A percentile compares a stretch with the other conserved stretches of the same genome.
phyloP scores from a whole-genome alignment of 2,113 vertebrate genomes.

The Eulemur rufifrons region DNA sequence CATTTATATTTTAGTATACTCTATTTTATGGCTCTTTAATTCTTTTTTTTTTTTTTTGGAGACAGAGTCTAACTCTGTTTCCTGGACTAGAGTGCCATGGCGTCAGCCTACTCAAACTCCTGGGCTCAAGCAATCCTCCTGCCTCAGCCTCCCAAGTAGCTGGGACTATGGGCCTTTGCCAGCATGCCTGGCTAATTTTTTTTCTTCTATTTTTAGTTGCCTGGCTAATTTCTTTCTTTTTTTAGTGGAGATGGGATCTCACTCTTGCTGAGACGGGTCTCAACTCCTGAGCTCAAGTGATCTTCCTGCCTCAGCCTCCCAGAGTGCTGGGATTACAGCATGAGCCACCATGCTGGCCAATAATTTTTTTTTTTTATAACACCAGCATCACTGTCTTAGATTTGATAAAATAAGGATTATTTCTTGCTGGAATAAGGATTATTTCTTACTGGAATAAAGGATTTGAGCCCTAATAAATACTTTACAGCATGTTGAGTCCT shows the following conservation, averaged over 20 bases:
- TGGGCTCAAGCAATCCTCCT: neutral
- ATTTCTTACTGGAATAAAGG: neutral
- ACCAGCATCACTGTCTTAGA: neutral
- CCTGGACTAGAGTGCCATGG: no score
- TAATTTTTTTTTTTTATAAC: neutral
- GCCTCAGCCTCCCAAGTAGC: neutral
- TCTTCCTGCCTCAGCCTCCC: neutral
- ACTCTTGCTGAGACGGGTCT: neutral
- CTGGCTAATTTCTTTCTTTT: no score
- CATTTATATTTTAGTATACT: neutral
- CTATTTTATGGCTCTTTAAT: neutral
- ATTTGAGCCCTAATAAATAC: neutral
- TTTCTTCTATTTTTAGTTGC: neutral
- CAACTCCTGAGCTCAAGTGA: neutral
- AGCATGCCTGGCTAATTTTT: neutral
- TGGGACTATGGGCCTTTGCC: neutral
- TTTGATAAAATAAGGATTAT: constrained; percentile 5
- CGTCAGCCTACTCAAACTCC: no score
- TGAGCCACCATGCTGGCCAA: no score
- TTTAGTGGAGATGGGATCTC: neutral
- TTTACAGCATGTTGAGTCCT: neutral
- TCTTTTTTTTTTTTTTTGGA: neutral
- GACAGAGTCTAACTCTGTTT: neutral
- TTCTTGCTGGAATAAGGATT: constrained; percentile 2
- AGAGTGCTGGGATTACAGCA: neutral